Evolutionary conservation across 2,888 invertebrate species (phyloP).

Genomic region (Mycogona germanica): DNA sequence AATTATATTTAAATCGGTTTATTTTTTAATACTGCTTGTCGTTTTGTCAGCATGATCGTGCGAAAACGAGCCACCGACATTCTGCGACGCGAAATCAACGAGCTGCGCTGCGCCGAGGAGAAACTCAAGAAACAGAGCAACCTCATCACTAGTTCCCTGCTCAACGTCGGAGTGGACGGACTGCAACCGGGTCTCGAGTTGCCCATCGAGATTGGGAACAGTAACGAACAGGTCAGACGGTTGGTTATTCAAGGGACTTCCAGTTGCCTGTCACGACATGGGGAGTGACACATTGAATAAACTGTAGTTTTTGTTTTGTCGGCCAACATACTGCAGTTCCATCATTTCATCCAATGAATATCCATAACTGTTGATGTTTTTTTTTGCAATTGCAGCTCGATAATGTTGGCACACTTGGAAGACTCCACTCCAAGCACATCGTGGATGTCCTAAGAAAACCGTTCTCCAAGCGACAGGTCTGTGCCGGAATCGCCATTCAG

Average conservation of each 20-base stretch:
- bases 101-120: constrained; percentile 67
- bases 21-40: no score
- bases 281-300: neutral
- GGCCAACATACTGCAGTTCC: no score
- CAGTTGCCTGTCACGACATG: neutral
- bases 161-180: constrained; percentile 26
- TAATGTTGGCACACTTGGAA: constrained; percentile 12
- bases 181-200: constrained; percentile 29
- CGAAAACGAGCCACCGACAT: constrained; percentile 32
- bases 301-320: neutral
- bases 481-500: no score
- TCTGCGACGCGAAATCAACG: constrained; percentile 55
- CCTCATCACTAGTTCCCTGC: constrained; percentile 36
- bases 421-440: constrained; percentile 35
- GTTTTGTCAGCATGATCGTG: constrained; percentile 28
- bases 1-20: constrained; percentile 16
- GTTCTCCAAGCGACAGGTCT: constrained; percentile 36
- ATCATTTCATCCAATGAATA: no score
- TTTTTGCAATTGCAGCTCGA: constrained; percentile 11
- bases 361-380: neutral
- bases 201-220: constrained; percentile 20
- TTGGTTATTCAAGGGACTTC: no score
- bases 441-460: constrained; percentile 52
- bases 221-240: constrained; percentile 14
- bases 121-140: constrained; percentile 70